Percentiles rank a stretch among this genome's conserved stretches.
Conservation (phyloP, 2,888 invertebrate species). For the Hypsopygia costalis region DNA sequence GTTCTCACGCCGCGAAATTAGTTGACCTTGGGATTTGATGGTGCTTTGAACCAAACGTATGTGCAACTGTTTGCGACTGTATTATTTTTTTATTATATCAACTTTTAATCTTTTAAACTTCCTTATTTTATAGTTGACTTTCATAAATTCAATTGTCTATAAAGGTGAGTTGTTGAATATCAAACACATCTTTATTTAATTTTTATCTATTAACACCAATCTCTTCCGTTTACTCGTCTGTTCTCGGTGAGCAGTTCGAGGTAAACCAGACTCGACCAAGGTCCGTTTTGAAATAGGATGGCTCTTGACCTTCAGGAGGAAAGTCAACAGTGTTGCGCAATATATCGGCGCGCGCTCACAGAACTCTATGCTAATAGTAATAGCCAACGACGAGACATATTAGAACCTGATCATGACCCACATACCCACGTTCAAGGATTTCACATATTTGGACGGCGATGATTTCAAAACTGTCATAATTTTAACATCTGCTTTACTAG, state of each 20-base stretch:
- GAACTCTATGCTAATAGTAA: constrained; percentile 76
- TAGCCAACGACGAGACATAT: constrained; percentile 70
- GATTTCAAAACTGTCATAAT: constrained; percentile 71
- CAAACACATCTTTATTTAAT: constrained; percentile 51
- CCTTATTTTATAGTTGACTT: not conserved
- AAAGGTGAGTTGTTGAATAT: constrained; percentile 33
- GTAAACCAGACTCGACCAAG: constrained; percentile 74
- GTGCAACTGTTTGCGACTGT: constrained; percentile 28
- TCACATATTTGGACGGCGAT: constrained; percentile 75
- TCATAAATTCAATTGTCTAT: constrained; percentile 22
- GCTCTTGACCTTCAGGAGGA: constrained; percentile 80
- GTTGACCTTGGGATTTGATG: constrained; percentile 63
- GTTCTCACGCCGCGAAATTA: constrained; percentile 73
- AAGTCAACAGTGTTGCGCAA: constrained; percentile 78
- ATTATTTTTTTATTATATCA: constrained; percentile 1
- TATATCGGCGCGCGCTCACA: constrained; percentile 56
- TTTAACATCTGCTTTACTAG: constrained; percentile 62
- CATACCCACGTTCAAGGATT: constrained; percentile 76
- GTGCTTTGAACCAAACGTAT: constrained; percentile 43
- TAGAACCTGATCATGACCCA: constrained; percentile 77
- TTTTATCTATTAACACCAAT: constrained; percentile 60
- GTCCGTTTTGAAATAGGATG: constrained; percentile 79
- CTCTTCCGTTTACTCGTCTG: constrained; percentile 65
- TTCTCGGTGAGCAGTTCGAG: constrained; percentile 58
- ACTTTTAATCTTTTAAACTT: not conserved